Conservation (phyloP, 1,140 invertebrate species). For the Halictus rubicundus region DNA sequence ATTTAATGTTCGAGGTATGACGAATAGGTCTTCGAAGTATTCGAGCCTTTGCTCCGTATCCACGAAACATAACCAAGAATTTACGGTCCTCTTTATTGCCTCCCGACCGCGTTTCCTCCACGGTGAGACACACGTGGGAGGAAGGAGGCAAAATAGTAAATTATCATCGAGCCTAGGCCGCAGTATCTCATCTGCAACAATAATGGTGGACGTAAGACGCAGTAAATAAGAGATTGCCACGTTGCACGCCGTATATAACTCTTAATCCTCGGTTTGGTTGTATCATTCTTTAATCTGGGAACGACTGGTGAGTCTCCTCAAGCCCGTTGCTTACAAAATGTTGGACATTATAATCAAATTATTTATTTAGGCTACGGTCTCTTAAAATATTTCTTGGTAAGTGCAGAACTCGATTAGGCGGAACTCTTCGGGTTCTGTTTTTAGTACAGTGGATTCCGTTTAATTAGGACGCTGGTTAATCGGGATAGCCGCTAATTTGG, state of each 20-base stretch:
- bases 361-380: neutral
- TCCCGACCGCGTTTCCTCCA: slow-evolving; percentile 34
- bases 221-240: slow-evolving; percentile 56
- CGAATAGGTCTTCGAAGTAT: slow-evolving; percentile 8
- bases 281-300: too few relatives aligned
- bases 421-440: too few relatives aligned
- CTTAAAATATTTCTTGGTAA: too few relatives aligned
- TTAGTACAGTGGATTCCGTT: too few relatives aligned
- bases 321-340: too few relatives aligned
- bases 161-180: slow-evolving; percentile 48
- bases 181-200: slow-evolving; percentile 41
- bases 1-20: too few relatives aligned
- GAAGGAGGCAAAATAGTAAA: slow-evolving; percentile 48
- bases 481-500: too few relatives aligned
- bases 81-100: slow-evolving; percentile 61
- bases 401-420: too few relatives aligned
- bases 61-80: slow-evolving; percentile 54
- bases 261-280: neutral
- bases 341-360: too few relatives aligned
- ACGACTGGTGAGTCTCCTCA: too few relatives aligned
- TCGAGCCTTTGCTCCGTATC: slow-evolving; percentile 29
- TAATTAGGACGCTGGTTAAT: too few relatives aligned
- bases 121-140: slow-evolving; percentile 42
- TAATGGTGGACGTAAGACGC: slow-evolving; percentile 46
- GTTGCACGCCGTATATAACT: slow-evolving; percentile 16